These are phyloP conservation scores for Laticauda laticaudata DNA, from an alignment of 2,113 vertebrate species.

Conservation along the genomic window DNA sequence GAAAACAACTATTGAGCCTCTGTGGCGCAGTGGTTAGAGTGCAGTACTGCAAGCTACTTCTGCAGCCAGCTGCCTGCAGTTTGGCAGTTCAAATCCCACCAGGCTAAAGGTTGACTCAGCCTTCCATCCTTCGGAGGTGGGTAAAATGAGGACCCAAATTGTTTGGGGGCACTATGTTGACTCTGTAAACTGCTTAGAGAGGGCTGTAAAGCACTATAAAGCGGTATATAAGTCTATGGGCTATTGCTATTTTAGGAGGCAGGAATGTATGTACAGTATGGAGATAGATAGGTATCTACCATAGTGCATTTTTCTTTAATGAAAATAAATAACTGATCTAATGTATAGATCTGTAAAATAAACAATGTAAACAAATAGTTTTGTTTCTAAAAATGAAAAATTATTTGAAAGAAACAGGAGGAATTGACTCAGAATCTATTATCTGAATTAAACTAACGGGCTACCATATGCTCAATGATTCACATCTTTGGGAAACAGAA, in stretches of 20 bases:
- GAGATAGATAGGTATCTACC: background rate
- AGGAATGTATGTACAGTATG: background rate
- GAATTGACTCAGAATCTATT: background rate
- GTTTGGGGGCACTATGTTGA: too few species aligned
- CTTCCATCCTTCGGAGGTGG: too few species aligned
- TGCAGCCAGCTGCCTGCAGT: too few species aligned
- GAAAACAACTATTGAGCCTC: background rate
- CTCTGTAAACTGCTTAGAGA: too few species aligned
- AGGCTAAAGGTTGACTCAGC: too few species aligned
- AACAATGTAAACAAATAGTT: background rate
- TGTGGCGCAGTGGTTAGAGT: too few species aligned
- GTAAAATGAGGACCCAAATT: too few species aligned
- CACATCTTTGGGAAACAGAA: background rate
- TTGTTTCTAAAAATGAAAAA: background rate
- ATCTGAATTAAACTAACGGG: background rate
- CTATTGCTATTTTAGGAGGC: background rate
- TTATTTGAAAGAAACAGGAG: background rate
- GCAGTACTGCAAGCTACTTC: too few species aligned
- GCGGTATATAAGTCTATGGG: too few species aligned
- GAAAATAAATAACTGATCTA: background rate
- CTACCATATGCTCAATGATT: background rate
- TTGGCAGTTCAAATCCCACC: too few species aligned
- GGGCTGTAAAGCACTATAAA: too few species aligned
- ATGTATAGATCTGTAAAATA: background rate
- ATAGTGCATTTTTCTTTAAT: background rate